Conservation (phyloP, 53 echinoderm and acorn worm species). For the Glandiceps talaboti region DNA sequence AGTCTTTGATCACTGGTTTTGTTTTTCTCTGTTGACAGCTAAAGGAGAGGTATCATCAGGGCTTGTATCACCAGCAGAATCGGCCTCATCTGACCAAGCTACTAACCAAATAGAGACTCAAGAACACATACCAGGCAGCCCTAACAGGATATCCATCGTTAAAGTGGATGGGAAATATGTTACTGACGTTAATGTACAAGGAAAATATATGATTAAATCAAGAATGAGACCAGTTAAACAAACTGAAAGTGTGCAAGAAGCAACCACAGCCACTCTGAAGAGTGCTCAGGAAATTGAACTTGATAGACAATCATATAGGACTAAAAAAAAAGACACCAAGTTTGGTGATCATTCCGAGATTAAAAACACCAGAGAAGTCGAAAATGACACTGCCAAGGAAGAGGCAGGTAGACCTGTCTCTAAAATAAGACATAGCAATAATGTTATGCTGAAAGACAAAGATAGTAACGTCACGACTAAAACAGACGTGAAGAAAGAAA, state of each 20-base stretch:
- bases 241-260: neutral
- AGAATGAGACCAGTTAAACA: neutral
- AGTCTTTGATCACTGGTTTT: too few species aligned
- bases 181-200: neutral
- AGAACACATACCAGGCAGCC: neutral
- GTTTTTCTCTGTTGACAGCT: too few species aligned
- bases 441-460: neutral
- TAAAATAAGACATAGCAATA: neutral
- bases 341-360: neutral
- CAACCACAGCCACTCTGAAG: too few species aligned
- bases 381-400: neutral
- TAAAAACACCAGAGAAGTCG: neutral
- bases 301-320: neutral
- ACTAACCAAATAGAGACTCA: neutral
- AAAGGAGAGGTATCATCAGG: neutral
- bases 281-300: neutral
- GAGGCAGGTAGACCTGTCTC: neutral
- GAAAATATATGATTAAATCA: neutral
- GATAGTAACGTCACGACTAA: too few species aligned
- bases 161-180: neutral
- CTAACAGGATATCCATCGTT: neutral
- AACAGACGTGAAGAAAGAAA: neutral
- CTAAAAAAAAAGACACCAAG: neutral
- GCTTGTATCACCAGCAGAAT: neutral
- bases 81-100: neutral